These are phyloP conservation scores for Thysanoteuthis rhombus DNA, from an alignment of 2,888 invertebrate species.

Conservation along the genomic window DNA sequence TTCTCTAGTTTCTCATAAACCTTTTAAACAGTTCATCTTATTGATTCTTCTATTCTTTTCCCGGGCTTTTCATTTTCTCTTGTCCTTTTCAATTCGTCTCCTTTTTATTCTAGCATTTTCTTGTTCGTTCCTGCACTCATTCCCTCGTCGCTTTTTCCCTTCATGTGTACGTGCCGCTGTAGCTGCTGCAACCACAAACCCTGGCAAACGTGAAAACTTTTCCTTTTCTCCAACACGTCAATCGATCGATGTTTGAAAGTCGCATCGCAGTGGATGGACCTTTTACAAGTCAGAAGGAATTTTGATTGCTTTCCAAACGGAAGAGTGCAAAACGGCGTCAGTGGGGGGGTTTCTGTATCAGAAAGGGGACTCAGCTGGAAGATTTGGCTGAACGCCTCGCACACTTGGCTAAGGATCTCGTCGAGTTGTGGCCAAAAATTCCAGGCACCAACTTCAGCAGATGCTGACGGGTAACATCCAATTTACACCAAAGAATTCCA, in stretches of 20 bases:
- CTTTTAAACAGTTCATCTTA: too few species aligned
- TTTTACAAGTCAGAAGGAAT: constrained; percentile 12
- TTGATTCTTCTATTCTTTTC: too few species aligned
- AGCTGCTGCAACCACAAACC: background rate
- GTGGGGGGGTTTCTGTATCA: too few species aligned
- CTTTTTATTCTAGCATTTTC: background rate
- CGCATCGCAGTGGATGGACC: background rate
- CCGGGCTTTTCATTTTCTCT: too few species aligned
- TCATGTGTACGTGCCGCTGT: background rate
- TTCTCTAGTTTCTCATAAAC: too few species aligned
- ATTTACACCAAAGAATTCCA: background rate
- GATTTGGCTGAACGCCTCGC: constrained; percentile 12
- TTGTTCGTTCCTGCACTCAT: background rate
- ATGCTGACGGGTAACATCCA: background rate
- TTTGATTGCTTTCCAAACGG: constrained; percentile 1
- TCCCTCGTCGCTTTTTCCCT: background rate
- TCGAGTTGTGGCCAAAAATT: background rate
- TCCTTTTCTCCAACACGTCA: background rate
- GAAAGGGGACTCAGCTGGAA: background rate
- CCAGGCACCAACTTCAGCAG: background rate
- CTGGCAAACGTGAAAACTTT: background rate
- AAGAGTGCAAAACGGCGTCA: too few species aligned
- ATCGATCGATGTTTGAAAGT: background rate
- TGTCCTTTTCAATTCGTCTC: background rate
- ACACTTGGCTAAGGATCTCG: background rate